Base-by-base conservation (phyloP, 2,113 vertebrate species). In the Nettapus auritus region DNA sequence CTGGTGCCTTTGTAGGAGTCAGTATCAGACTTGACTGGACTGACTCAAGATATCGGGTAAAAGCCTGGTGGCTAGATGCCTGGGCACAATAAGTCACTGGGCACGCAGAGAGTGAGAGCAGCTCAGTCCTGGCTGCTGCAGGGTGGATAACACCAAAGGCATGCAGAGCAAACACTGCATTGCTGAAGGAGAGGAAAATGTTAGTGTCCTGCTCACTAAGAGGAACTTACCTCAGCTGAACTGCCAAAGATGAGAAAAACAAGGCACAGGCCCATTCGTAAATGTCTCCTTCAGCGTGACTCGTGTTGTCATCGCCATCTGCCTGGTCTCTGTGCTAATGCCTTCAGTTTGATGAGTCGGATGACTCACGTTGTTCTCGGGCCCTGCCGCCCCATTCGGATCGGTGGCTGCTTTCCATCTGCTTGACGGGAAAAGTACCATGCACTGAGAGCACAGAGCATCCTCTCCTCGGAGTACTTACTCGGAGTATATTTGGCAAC, bases 281-380 rank as follows among this genome's bases (percentile, higher is more conserved):
- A 70, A 77, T 48, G 29, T 70, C 59, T 85, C 44, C 76, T 69
- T 59, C 77, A 46, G 59, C 26, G 59, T 67, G 59, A n/a, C n/a
- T 69, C 5, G 6, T 59, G 69, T 66, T 91, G 91, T 67, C 57
- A 66, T 79, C 93, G 71, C 86, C 70, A 73, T 93, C 83, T 96
- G 94, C 81, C 66, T 71, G 19, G 25, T 70, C 29, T 52, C 62
- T 89, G 81, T 46, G 40, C 62, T 86, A 15, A 48, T 22, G 56
- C 31, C 88, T 96, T 83, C 82, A 25, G 40, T 53, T n/a, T 81
- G 76, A 52, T 57, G 70, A 73, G 69, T 26, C 13, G 21, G 79
- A 89, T 92, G 94, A 89, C 46, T 87, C 76, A 82, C 29, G 46
- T 48, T 48, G 46, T 48, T 48, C 46, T 21, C 20, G 20, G 46